Base-by-base conservation (phyloP, 1,140 invertebrate genomes). In the Phymastichus coffea region DNA sequence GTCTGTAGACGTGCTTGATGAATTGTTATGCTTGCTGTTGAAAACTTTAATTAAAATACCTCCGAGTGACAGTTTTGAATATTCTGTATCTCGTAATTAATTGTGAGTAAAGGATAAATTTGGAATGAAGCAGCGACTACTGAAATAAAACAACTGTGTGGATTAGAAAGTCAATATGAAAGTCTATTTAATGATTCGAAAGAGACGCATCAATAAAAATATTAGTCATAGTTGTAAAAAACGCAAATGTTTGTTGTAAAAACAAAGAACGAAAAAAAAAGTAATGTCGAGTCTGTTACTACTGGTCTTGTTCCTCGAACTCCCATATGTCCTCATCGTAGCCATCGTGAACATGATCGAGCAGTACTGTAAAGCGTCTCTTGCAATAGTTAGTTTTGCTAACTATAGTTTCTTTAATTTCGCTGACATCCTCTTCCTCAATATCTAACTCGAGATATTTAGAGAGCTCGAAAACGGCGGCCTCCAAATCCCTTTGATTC, bases 311-410 rank as follows among this genome's bases (percentile, higher is more conserved):
- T 33, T 8, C 30, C 68, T 75, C 87, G 90, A 94, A 94, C 63
- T 94, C 92, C 96, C 96, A 98, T 87, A 93, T 93, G 70, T 98
- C 95, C 80, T 95, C 96, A 77, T 98, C 95, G 77, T 98, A 97
- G 43, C 96, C 96, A 84, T 98, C 96, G 74, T 97, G 90, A 19
- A 98, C 96, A 79, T 99, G 96, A 75, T 97, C 92, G 58, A 98
- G 80, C 52, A 98, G 81, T 58, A 96, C 94, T 81, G 94, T 94
- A 66, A 95, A 86, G 70, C 96, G 86, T 76, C 92, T 94, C 79
- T 98, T 95, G 83, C 96, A 98, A 79, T 98, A 98, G 83, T 95
- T 96, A 77, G 30, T 84, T 84, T 98, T 98, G 79, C 98, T 96
- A 82, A 98, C 96, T 68, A 99, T 95, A 85, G 97, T 98, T 80